These are phyloP conservation scores for Pseudococcus viburni DNA, from an alignment of 2,888 invertebrate species.

Conservation along the genomic window DNA sequence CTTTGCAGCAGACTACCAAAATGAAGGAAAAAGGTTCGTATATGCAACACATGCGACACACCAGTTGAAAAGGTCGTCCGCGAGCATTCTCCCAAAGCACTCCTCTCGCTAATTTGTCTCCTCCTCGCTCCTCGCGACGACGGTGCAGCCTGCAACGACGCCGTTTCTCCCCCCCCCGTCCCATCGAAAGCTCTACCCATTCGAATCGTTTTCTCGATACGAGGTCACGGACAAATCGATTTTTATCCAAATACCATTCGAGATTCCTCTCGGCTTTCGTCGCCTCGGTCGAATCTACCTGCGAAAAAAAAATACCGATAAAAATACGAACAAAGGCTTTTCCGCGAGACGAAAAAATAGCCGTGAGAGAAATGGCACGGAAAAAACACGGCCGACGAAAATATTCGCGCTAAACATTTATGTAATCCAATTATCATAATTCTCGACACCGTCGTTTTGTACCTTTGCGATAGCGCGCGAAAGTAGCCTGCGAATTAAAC, in stretches of 20 bases:
- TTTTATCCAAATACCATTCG: neutral
- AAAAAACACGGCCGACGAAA: slow-evolving; percentile 11
- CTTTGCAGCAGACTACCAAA: neutral
- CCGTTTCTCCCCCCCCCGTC: too few relatives aligned
- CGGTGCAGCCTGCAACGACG: neutral
- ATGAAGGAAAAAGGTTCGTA: neutral
- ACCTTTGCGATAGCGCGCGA: neutral
- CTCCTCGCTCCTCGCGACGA: too few relatives aligned
- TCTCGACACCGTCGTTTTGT: slow-evolving; percentile 26
- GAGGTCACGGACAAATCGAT: slow-evolving; percentile 7
- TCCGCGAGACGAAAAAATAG: neutral
- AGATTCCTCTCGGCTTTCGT: neutral
- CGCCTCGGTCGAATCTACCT: neutral
- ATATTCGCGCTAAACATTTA: slow-evolving; percentile 12
- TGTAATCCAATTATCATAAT: slow-evolving; percentile 6
- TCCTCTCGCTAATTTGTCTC: neutral
- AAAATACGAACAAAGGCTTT: neutral
- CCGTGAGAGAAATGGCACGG: neutral
- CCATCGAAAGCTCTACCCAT: neutral
- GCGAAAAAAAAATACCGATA: neutral
- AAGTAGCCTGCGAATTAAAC: neutral
- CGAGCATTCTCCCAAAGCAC: neutral
- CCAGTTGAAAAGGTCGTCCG: neutral
- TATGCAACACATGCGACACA: slow-evolving; percentile 3
- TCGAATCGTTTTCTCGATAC: neutral